Evolutionary conservation across 1,140 invertebrate species (phyloP), one percentile per base, ranked within the genome.

Genomic region (Penaeus indicus): DNA sequence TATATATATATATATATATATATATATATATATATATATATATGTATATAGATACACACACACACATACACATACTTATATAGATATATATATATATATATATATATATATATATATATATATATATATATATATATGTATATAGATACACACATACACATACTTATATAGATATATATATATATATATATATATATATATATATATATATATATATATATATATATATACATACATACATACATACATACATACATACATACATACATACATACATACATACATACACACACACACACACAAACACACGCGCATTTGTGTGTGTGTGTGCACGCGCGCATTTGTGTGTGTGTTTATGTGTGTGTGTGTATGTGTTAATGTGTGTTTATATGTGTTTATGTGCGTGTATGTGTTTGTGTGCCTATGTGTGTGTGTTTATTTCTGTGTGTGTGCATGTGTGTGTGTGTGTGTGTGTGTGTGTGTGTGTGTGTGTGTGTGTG

Each of bases 1-100:
- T 69, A 69, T 69, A 69, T 69, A 69, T 69, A 69, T 69, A 69
- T 69, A 69, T 69, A 69, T 69, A 69, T 69, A 69, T 4, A 69
- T 69, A 69, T 69, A 69, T 69, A 69, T 69, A 69, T 69, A 69
- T 18, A 69, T 25, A 69, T 69, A 69, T 69, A 69, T 69, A 69
- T 69, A 18, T 69, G 18, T 69, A 69, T 69, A 69, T 69, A 69
- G 22, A 69, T 69, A 25, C 27, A 18, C 27, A 18, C 27, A 69
- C 27, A 69, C 27, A 69, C 27, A 69, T 69, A 69, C 27, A 69
- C 27, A 69, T 69, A 69, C 27, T n/a, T 69, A 69, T 69, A 69
- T 69, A 69, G 22, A 69, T 69, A 7, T 69, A 69, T 69, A n/a
- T n/a, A n/a, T n/a, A n/a, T n/a, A n/a, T n/a, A n/a, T n/a, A n/a